These are phyloP conservation scores for Fragum whitleyi DNA, from an alignment of 2,888 invertebrate species.

Conservation along the genomic window DNA sequence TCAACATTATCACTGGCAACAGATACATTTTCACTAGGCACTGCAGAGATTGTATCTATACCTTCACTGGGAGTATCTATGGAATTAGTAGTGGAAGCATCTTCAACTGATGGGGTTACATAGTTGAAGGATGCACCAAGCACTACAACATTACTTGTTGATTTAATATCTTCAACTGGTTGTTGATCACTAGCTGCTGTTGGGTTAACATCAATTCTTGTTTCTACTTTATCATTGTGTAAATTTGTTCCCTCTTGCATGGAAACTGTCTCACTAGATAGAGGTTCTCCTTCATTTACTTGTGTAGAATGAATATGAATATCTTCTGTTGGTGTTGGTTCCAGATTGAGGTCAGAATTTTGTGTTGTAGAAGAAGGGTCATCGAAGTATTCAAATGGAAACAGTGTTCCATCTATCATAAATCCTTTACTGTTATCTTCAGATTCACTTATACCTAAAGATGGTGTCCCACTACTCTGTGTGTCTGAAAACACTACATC, in stretches of 20 bases:
- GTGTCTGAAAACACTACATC: background rate
- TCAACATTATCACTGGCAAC: slow-evolving; percentile 51
- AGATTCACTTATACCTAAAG: background rate
- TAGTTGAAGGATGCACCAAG: slow-evolving; percentile 48
- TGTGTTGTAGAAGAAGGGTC: slow-evolving; percentile 1
- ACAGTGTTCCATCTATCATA: slow-evolving; percentile 58
- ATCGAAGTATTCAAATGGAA: slow-evolving; percentile 54
- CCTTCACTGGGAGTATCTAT: slow-evolving; percentile 19
- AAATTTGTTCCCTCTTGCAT: background rate
- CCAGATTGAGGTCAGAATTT: background rate
- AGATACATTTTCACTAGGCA: slow-evolving; percentile 41
- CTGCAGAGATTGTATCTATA: slow-evolving; percentile 4
- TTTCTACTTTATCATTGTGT: background rate
- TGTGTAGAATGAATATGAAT: background rate
- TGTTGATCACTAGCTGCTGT: background rate
- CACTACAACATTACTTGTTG: slow-evolving; percentile 4
- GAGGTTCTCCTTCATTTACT: background rate
- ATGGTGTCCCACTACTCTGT: background rate
- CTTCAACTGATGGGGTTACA: slow-evolving; percentile 26
- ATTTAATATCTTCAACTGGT: background rate
- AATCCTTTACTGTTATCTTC: slow-evolving; percentile 6
- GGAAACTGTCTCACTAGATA: background rate
- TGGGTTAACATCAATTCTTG: slow-evolving; percentile 1
- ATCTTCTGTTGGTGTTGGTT: slow-evolving; percentile 26
- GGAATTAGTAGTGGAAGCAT: slow-evolving; percentile 11